Percentiles rank a stretch among this genome's conserved stretches.
Evolutionary conservation across 2,888 invertebrate species (phyloP).

Genomic region (Acrocera orbiculus): DNA sequence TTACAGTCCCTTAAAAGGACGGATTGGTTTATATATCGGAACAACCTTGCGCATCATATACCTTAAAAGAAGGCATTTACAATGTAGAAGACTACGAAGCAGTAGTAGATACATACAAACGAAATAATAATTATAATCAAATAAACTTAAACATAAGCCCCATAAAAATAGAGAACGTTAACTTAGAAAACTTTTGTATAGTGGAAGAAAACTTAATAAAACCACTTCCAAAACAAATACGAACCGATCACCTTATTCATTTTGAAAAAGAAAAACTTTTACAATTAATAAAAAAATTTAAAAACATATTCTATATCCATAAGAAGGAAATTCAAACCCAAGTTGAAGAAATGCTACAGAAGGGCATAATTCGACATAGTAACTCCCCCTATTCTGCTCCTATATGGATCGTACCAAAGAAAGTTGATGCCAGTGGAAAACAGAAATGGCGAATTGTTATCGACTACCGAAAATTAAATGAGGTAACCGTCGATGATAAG

Average conservation of each 20-base stretch:
- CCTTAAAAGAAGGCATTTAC: background rate
- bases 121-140: background rate
- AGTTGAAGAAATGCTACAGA: slow-evolving; percentile 13
- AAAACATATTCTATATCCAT: background rate
- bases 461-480: slow-evolving; percentile 5
- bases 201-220: background rate
- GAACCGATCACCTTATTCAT: slow-evolving; percentile 3
- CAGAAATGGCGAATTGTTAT: slow-evolving; percentile 6
- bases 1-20: too few relatives aligned
- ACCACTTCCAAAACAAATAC: background rate
- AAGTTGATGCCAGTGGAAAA: slow-evolving; percentile 5
- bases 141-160: background rate
- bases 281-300: slow-evolving; percentile 1
- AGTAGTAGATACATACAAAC: too few relatives aligned
- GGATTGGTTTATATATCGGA: too few relatives aligned
- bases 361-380: slow-evolving; percentile 7
- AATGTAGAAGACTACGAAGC: background rate
- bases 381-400: slow-evolving; percentile 9
- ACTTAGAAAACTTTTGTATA: background rate
- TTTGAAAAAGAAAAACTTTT: background rate
- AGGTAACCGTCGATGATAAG: slow-evolving; percentile 5
- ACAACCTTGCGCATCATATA: background rate
- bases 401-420: slow-evolving; percentile 10
- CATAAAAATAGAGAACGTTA: background rate
- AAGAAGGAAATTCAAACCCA: slow-evolving; percentile 11